These are phyloP conservation scores for Ostrea edulis DNA, from an alignment of 1,140 invertebrate species.

Conservation along the genomic window DNA sequence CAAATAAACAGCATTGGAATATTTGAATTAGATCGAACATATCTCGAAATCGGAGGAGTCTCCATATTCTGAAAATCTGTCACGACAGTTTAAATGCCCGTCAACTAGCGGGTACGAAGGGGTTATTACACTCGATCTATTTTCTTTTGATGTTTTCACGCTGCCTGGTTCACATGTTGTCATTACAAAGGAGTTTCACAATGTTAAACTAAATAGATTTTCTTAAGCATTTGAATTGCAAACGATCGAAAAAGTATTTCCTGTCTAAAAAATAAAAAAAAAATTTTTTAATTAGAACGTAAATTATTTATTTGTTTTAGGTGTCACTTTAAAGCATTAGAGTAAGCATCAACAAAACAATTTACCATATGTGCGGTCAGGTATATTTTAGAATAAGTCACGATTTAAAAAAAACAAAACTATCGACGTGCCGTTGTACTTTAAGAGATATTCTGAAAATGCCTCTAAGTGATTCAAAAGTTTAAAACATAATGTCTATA, in stretches of 20 bases:
- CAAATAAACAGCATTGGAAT: no score
- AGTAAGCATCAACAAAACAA: constrained; percentile 9
- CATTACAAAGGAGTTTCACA: no score
- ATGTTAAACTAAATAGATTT: no score
- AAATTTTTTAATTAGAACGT: neutral
- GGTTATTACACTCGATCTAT: no score
- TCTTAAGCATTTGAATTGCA: no score
- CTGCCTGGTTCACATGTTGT: no score
- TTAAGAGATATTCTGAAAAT: constrained; percentile 26
- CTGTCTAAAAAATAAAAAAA: neutral
- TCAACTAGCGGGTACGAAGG: no score
- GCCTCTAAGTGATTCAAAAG: constrained; percentile 18
- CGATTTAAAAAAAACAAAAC: neutral
- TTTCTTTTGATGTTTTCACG: no score
- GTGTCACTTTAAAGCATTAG: neutral
- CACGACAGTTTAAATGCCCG: no score
- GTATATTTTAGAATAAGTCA: constrained; percentile 3
- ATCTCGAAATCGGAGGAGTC: no score
- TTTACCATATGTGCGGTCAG: neutral
- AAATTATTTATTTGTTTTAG: neutral
- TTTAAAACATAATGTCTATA: constrained; percentile 20
- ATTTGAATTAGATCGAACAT: no score
- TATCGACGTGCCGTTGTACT: constrained; percentile 13
- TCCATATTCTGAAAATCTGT: no score
- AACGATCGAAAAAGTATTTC: neutral